A percentile compares a stretch with the other conserved stretches of the same genome.
Evolutionary conservation across 2,888 invertebrate genomes (phyloP).

Genomic region (Marronus borbonicus): DNA sequence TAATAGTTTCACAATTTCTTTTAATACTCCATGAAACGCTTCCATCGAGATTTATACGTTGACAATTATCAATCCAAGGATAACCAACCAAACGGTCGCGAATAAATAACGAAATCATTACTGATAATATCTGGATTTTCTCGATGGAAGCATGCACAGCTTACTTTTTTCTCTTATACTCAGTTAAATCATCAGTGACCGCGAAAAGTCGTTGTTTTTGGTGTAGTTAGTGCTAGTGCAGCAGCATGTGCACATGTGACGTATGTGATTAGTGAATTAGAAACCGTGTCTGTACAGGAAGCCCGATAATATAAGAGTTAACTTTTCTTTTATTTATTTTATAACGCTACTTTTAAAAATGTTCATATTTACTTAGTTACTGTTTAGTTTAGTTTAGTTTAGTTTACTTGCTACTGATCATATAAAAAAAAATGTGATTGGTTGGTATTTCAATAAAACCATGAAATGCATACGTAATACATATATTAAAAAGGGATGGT

Average conservation of each 20-base stretch:
- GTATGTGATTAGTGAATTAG: constrained; percentile 36
- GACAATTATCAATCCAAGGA: not conserved
- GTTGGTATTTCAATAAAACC: too few species aligned
- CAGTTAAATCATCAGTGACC: constrained; percentile 62
- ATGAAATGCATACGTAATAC: too few species aligned
- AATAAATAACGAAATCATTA: not conserved
- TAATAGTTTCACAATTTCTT: constrained; percentile 51
- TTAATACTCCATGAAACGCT: constrained; percentile 17
- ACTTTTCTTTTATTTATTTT: constrained; percentile 7
- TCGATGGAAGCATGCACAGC: constrained; percentile 16
- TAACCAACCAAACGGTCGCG: too few species aligned
- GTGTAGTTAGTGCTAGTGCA: constrained; percentile 55
- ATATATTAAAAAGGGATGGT: too few species aligned
- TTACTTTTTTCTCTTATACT: constrained; percentile 57
- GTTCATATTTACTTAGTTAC: constrained; percentile 16
- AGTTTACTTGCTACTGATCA: constrained; percentile 40
- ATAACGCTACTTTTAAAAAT: constrained; percentile 29
- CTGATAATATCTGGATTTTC: not conserved
- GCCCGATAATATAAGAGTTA: constrained; percentile 58
- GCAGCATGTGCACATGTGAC: constrained; percentile 58
- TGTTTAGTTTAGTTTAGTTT: constrained; percentile 19
- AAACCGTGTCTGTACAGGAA: constrained; percentile 60
- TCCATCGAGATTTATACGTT: not conserved
- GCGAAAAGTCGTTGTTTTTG: constrained; percentile 55
- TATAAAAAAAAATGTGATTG: not conserved